Base-by-base conservation (phyloP, 1,140 invertebrate genomes). In the Steinernema feltiae region DNA sequence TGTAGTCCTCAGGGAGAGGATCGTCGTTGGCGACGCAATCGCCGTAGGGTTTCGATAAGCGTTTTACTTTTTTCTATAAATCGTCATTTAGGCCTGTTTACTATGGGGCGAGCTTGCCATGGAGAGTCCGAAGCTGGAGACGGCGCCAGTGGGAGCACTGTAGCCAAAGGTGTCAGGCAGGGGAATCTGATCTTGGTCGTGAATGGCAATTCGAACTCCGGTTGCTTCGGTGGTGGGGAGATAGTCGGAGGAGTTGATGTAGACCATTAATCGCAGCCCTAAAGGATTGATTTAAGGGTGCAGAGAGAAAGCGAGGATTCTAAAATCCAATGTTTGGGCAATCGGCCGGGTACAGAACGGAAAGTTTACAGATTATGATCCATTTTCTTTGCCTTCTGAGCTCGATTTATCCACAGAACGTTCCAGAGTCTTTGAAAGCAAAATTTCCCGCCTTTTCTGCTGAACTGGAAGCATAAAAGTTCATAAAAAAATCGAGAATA, bases 141-240 rank as follows among this genome's bases (percentile, higher is more conserved):
- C 78, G 41, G 76, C 83, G 27, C 82, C 82, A 29, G 82, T 83
- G 1, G 82, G 82, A 17, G 82, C 82, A 72, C 72, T 79, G 71
- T 82, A 82, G 31, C 81, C 81, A 69, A 81, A 81, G 27, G 80
- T 81, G 73, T 81, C 80, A 29, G 82, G 82, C 35, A 83, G 83
- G 0, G 82, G 82, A 41, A 80, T 83, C 24, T 82, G 81, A 18
- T 83, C 79, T 72, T 85, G 80, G 72, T 84, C 83, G 70, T 85
- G 83, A 69, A 84, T 85, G 18, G 83, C 82, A 32, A 84, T 69
- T 24, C 83, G 71, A 31, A 85, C 78, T 12, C 82, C 79, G n/a
- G 78, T 77, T 2, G 82, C 81, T 80, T 83, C 79, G n/a, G 82
- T 82, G 7, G 82, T 81, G 35, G 81, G 79, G 30, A 83, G 46